These are phyloP conservation scores for Cherax quadricarinatus DNA, from an alignment of 1,140 invertebrate genomes.

Conservation along the genomic window DNA sequence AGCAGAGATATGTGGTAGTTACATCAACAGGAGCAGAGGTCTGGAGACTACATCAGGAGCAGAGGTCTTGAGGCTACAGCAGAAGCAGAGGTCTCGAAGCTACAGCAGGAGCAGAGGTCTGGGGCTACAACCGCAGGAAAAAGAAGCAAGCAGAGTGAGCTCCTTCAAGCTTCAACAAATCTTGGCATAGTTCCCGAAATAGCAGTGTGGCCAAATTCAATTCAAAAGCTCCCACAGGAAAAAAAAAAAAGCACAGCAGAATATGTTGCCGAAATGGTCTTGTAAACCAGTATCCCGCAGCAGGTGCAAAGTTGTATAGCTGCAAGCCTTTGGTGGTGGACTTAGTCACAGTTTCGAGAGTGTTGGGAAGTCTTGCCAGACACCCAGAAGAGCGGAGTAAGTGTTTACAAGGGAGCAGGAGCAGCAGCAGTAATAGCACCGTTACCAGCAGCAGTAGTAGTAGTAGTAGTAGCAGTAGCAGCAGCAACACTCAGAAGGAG, in stretches of 20 bases:
- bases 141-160: constrained; percentile 6
- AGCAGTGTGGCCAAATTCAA: neutral
- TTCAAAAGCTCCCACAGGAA: neutral
- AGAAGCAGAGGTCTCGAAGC: no score
- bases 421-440: no score
- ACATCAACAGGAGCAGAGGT: no score
- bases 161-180: neutral
- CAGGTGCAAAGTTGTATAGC: neutral
- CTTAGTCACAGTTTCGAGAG: neutral
- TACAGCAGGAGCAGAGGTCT: no score
- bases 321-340: neutral
- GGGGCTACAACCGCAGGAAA: no score
- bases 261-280: neutral
- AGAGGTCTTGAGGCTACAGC: no score
- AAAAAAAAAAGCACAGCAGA: neutral
- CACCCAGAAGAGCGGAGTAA: neutral
- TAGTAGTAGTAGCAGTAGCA: neutral
- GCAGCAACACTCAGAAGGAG: constrained; percentile 58
- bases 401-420: no score
- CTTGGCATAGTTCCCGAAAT: neutral
- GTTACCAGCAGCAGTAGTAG: no score
- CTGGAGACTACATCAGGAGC: no score
- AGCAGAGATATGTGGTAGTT: no score
- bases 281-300: no score
- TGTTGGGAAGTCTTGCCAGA: neutral